Conservation (phyloP, 2,797 vertebrate species). For the Benthosema pterotum region DNA sequence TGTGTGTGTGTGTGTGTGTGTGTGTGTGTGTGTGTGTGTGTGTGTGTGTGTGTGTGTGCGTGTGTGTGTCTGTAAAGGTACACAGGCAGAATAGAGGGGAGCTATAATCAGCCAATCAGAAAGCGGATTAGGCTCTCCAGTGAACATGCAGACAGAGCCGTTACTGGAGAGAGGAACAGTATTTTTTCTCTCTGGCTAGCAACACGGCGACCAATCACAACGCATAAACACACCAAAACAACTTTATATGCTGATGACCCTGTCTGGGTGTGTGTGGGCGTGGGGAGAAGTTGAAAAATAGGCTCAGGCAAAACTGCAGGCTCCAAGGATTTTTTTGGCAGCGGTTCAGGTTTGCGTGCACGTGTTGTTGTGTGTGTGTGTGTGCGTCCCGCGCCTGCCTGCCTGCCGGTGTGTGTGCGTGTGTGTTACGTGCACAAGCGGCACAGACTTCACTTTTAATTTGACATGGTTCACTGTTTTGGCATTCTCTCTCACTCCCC, state of each 20-base stretch:
- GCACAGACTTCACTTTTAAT: constrained; percentile 72
- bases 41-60: no score
- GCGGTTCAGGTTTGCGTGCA: constrained; percentile 56
- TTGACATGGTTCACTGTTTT: constrained; percentile 77
- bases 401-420: not conserved
- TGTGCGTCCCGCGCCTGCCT: not conserved
- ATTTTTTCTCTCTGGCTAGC: constrained; percentile 77
- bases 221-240: constrained; percentile 79
- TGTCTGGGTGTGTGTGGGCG: constrained; percentile 52
- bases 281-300: constrained; percentile 63
- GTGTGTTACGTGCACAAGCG: constrained; percentile 28
- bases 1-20: no score
- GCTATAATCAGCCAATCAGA: constrained; percentile 80
- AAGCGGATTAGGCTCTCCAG: constrained; percentile 59
- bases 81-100: constrained; percentile 52
- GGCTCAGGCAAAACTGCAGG: constrained; percentile 64
- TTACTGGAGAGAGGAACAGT: constrained; percentile 68
- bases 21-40: no score
- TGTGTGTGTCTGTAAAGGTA: constrained; percentile 55
- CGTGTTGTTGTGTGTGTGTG: constrained; percentile 3
- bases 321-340: constrained; percentile 70
- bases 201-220: constrained; percentile 80
- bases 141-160: constrained; percentile 51
- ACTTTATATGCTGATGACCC: constrained; percentile 76
- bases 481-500: constrained; percentile 55